Percentiles rank a stretch among this genome's conserved stretches.
phyloP scores from a whole-genome alignment of 2,113 vertebrate species.

The Anhinga anhinga region DNA sequence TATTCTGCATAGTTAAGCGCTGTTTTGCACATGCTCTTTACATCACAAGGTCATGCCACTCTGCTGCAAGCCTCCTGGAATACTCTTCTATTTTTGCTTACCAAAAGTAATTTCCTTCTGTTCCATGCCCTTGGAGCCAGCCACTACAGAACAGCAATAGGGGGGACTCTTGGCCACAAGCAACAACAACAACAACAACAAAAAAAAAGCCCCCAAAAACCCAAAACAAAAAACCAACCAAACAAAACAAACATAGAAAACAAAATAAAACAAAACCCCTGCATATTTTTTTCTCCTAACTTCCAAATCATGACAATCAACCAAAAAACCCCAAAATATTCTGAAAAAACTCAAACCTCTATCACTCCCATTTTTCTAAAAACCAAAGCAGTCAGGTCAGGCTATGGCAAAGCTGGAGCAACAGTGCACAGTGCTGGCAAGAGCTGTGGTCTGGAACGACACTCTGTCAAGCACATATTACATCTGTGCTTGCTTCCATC shows the following conservation, averaged over 20 bases:
- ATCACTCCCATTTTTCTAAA: neutral
- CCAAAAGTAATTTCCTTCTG: neutral
- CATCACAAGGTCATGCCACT: neutral
- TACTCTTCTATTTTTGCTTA: neutral
- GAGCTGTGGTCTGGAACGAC: neutral
- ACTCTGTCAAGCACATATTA: neutral
- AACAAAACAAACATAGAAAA: neutral
- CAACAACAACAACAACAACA: no score
- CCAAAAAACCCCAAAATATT: neutral
- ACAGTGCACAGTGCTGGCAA: neutral
- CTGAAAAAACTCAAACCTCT: neutral
- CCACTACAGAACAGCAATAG: neutral
- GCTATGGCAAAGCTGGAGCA: neutral
- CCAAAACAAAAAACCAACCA: neutral
- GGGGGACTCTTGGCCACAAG: neutral
- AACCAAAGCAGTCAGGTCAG: neutral
- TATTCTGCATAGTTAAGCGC: neutral
- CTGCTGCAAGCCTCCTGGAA: neutral
- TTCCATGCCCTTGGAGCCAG: neutral
- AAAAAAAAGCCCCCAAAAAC: neutral
- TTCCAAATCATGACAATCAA: neutral
- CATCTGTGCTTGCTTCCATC: accelerated
- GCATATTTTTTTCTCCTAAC: neutral
- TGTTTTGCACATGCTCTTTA: neutral
- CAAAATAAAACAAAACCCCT: neutral